Evolutionary conservation across 2,888 invertebrate genomes (phyloP), one percentile per base, ranked within the genome.

Genomic region (Venusia cambrica): DNA sequence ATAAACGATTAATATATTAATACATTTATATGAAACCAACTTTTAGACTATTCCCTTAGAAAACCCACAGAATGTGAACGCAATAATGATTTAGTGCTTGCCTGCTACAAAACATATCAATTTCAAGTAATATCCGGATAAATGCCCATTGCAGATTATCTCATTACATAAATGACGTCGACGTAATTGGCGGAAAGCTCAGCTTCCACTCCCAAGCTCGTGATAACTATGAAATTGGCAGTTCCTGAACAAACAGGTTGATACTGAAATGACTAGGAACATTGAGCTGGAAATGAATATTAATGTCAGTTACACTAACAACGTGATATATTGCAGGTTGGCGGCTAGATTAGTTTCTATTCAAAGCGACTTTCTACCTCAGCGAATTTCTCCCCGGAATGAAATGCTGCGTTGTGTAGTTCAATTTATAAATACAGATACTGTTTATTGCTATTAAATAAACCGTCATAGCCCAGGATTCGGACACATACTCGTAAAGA

Each of bases 321-420:
- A 51, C 59, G 65, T 68, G 66, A 72, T 74, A 73, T 70, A 70
- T 62, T 66, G 56, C 63, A 58, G 60, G 67, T 64, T 70, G 68
- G 70, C 65, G 70, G 67, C 69, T 66, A 72, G 69, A 75, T 74
- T 66, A 70, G 69, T 78, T 74, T 77, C 72, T 73, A 79, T 77
- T 79, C 72, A 74, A 73, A 76, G 61, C 62, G 52, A 68, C 84
- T 81, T 83, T 84, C 83, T 77, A 78, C 40, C 48, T 42, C 58
- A 48, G 57, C 42, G 52, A 72, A 73, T 76, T 74, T 77, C 70
- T 70, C 69, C 49, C 46, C 44, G 43, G 56, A 68, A 59, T 57
- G 60, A 65, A 64, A 54, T 62, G 45, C n/a, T 51, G 54, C 52
- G 51, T 58, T 27, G 30, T 27, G 10, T 35, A 38, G 11, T 32